Evolutionary conservation across 1,140 invertebrate genomes (phyloP).

Genomic region (Lethrus apterus): DNA sequence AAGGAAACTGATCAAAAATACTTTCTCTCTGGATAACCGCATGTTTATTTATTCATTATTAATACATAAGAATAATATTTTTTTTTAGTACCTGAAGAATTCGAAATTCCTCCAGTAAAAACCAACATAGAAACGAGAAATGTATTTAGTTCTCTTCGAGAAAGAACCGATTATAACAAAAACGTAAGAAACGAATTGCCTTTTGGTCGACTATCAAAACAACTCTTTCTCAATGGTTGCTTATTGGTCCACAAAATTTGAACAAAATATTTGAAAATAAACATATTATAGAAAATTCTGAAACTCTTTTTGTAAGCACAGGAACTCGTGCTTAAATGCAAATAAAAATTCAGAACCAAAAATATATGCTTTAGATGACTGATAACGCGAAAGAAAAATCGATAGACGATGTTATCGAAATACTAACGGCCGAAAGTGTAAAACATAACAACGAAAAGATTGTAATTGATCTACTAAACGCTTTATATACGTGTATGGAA

Average conservation of each 20-base stretch:
- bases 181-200: slow-evolving; percentile 15
- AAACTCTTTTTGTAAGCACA: slow-evolving; percentile 36
- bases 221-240: slow-evolving; percentile 34
- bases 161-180: slow-evolving; percentile 33
- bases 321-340: slow-evolving; percentile 29
- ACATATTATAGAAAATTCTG: slow-evolving; percentile 37
- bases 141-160: slow-evolving; percentile 39
- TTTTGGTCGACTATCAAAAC: slow-evolving; percentile 30
- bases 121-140: slow-evolving; percentile 27
- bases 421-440: slow-evolving; percentile 26
- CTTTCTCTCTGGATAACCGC: slow-evolving; percentile 38
- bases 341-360: slow-evolving; percentile 24
- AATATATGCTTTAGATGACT: slow-evolving; percentile 30
- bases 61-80: too few relatives aligned
- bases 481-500: slow-evolving; percentile 41
- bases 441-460: slow-evolving; percentile 26
- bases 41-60: too few relatives aligned
- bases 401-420: slow-evolving; percentile 31
- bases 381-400: slow-evolving; percentile 24
- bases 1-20: slow-evolving; percentile 34
- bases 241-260: slow-evolving; percentile 38
- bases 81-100: slow-evolving; percentile 39
- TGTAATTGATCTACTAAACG: slow-evolving; percentile 31
- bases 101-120: slow-evolving; percentile 21
- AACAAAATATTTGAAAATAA: slow-evolving; percentile 39